Conservation (phyloP, 2,888 invertebrate species). For the Athrips mouffetella region DNA sequence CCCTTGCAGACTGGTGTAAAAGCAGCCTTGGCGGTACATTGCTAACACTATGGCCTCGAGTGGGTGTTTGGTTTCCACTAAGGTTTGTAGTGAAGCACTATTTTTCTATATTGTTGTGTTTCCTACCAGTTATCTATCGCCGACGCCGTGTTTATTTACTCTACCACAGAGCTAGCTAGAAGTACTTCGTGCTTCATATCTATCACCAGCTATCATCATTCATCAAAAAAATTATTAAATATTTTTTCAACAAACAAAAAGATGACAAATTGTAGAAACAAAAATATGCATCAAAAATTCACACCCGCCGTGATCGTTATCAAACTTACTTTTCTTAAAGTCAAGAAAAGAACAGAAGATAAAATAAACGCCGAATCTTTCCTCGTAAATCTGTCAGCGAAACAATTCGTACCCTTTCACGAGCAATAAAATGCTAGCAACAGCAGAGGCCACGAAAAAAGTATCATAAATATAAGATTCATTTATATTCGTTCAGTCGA, state of each 20-base stretch:
- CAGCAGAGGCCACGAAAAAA: conserved; percentile 69
- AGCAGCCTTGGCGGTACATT: no score
- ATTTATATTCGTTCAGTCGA: conserved; percentile 74
- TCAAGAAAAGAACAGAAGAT: conserved; percentile 56
- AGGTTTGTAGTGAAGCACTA: no score
- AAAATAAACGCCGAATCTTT: conserved; percentile 74
- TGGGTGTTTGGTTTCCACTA: no score
- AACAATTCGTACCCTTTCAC: conserved; percentile 78
- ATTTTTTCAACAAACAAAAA: conserved; percentile 17
- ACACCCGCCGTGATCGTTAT: conserved; percentile 42
- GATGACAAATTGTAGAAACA: conserved; percentile 20
- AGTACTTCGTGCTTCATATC: no score
- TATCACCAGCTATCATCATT: no score
- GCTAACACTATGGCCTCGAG: no score
- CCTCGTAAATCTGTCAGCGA: conserved; percentile 76
- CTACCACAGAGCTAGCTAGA: no score
- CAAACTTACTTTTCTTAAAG: conserved; percentile 45
- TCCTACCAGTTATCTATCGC: no score
- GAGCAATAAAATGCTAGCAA: conserved; percentile 76
- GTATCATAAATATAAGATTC: conserved; percentile 77
- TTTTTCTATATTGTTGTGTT: no score
- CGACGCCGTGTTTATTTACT: no score
- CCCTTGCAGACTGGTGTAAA: no score
- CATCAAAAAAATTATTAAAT: no score
- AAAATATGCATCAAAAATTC: conserved; percentile 36